Evolutionary conservation across 2,113 vertebrate genomes (phyloP), one percentile per base, ranked within the genome.

Genomic region (Spheniscus mendiculus): DNA sequence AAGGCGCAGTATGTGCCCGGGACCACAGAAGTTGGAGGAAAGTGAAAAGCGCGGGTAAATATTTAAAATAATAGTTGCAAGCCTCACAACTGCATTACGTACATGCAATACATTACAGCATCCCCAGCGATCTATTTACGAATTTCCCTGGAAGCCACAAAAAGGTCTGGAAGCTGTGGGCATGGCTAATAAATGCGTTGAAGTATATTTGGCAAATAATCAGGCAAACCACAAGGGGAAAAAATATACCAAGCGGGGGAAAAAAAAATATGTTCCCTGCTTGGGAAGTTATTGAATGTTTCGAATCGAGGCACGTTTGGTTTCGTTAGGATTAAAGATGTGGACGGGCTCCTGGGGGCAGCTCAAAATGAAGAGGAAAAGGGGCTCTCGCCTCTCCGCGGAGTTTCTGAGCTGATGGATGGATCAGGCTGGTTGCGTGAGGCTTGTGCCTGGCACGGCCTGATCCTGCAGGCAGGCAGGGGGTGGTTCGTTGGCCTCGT

Each of bases 171-270:
- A 88, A 97, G 93, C 82, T 88, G 74, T 66, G 85, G 93, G 84
- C 58, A 96, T 4, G 50, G 94, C 89, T 91, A 66, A 93, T 90
- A 92, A 92, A 95, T 30, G 76, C 2, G 25, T 56, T 90, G 76
- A 93, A 93, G 67, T 77, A 5, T 53, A 89, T 89, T 87, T 89
- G 91, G 93, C 93, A 96, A 97, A 96, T 93, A 97, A 93, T 94
- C 94, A 93, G 90, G 62, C 82, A 91, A 93, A 93, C 87, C 94
- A 88, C 95, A 87, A 90, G 49, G 89, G 91, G 49, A 70, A 91
- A 96, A 94, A 82, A 77, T 73, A 80, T 78, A 94, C 90, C 74
- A 90, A 94, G 44, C 0, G 0, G 36, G 73, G 61, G 4, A 27
- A 34, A 29, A 29, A 29, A 74, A 69, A 50, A 27, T 14, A 53